A percentile compares a stretch with the other conserved stretches of the same genome.
These are phyloP conservation scores for Cephus nigrinus DNA, from an alignment of 2,888 invertebrate species.

Conservation along the genomic window DNA sequence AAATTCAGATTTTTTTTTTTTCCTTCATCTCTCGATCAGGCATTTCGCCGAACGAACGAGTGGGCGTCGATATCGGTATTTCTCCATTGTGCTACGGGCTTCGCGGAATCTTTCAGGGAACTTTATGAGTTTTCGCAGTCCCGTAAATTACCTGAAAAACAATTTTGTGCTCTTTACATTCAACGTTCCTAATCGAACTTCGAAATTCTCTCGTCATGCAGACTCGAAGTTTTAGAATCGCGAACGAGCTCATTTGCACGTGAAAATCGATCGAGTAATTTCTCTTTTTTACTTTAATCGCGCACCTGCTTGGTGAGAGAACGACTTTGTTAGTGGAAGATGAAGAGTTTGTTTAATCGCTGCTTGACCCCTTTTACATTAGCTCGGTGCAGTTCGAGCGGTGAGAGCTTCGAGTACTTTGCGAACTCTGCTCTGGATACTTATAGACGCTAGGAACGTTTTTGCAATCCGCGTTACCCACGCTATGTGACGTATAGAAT, in stretches of 20 bases:
- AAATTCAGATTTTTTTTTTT: neutral
- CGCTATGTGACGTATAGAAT: neutral
- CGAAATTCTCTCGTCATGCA: neutral
- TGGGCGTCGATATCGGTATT: neutral
- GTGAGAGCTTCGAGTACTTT: conserved; percentile 31
- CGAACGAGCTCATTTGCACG: neutral
- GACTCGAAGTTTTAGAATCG: neutral
- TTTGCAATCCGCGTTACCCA: neutral
- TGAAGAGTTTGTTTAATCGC: conserved; percentile 46
- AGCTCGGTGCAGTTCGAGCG: conserved; percentile 29
- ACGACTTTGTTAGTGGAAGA: conserved; percentile 35
- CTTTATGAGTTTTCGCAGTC: neutral
- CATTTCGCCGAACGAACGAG: neutral
- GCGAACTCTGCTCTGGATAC: conserved; percentile 35
- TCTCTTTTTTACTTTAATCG: neutral
- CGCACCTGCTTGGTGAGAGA: neutral
- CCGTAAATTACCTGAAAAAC: neutral
- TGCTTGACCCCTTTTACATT: conserved; percentile 46
- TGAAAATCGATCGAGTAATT: neutral
- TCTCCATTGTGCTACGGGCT: neutral
- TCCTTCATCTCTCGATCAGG: neutral
- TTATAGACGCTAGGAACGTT: neutral
- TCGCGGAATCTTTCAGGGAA: neutral
- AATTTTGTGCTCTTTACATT: neutral
- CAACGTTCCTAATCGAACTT: neutral